Evolutionary conservation across 30 jellyfish, hydroid and myxozoan genomes (phyloP), one percentile per base, ranked within the genome.

Genomic region (Pelagia noctiluca): DNA sequence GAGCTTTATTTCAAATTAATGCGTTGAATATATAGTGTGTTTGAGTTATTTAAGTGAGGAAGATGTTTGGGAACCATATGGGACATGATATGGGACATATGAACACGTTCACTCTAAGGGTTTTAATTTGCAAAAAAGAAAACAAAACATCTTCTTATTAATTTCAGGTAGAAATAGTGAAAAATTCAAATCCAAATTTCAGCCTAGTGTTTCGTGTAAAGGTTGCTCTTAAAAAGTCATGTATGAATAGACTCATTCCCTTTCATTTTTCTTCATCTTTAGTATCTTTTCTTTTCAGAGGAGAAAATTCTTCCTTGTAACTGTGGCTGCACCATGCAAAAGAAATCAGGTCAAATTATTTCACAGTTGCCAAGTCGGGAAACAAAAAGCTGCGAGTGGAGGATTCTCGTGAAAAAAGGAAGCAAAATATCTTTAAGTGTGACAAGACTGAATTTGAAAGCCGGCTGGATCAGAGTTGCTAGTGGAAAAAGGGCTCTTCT

Each of bases 351-450:
- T 28, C 78, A 74, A 67, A 83, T 90, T 49, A 21, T 48, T 13
- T 90, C 97, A 1, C 91, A 76, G 70, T 30, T 84, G 31, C 83
- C 88, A 18, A 57, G 84, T 32, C 63, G 85, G 18, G 83, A 74
- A 52, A 73, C 97, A 3, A 71, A 36, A 26, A 75, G 85, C 34
- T 90, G 97, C 74, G 88, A 80, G 47, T 90, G 97, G 97, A 53
- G 82, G 31, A 90, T 90, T 5, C 60, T 75, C n/a, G 91, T 90
- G 4, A 50, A 60, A 34, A 61, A 68, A 30, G 91, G 88, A 24
- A 83, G 75, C 22, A 75, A 26, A 57, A 83, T 90, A 50, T 65
- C 88, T 1, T 73, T 90, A 52, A 83, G 75, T 54, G 83, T 90
- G 21, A 69, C 84, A 11, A 90, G 80, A 2, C 63, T 90, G 66